Percentiles rank a stretch among this genome's conserved stretches.
Conservation (phyloP, 2,113 vertebrate genomes). For the Ctenomys sociabilis region DNA sequence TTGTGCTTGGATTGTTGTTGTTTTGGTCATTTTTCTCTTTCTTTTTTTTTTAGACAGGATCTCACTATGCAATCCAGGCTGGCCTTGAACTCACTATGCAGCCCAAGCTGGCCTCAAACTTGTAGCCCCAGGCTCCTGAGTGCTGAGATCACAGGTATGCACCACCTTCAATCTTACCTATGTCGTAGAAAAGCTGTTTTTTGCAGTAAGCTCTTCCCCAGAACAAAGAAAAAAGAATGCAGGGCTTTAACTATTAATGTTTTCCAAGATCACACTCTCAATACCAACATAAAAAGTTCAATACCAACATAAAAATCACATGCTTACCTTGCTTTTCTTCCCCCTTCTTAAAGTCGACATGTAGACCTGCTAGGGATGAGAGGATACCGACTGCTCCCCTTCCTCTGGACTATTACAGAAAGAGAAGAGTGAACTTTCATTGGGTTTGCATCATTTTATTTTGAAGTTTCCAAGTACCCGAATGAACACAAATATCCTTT, state of each 20-base stretch:
- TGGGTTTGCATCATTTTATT: background rate
- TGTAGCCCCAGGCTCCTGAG: background rate
- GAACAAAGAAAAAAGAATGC: background rate
- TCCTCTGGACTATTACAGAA: background rate
- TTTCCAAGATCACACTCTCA: background rate
- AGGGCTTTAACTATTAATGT: background rate
- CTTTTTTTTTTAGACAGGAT: background rate
- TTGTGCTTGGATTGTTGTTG: background rate
- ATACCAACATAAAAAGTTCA: background rate
- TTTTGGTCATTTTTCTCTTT: background rate
- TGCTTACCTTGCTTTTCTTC: background rate
- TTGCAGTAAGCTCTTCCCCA: background rate
- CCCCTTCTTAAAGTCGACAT: background rate
- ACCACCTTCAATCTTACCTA: background rate
- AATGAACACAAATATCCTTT: constrained; percentile 3
- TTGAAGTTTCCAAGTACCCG: background rate
- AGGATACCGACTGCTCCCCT: background rate
- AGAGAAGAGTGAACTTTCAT: background rate
- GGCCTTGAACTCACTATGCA: background rate
- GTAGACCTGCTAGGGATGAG: background rate
- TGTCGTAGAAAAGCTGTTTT: background rate
- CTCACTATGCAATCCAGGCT: background rate
- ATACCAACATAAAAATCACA: background rate
- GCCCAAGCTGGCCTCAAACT: background rate
- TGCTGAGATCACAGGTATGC: background rate